Conservation (phyloP, 2,888 invertebrate species). For the Mylabris sibirica region DNA sequence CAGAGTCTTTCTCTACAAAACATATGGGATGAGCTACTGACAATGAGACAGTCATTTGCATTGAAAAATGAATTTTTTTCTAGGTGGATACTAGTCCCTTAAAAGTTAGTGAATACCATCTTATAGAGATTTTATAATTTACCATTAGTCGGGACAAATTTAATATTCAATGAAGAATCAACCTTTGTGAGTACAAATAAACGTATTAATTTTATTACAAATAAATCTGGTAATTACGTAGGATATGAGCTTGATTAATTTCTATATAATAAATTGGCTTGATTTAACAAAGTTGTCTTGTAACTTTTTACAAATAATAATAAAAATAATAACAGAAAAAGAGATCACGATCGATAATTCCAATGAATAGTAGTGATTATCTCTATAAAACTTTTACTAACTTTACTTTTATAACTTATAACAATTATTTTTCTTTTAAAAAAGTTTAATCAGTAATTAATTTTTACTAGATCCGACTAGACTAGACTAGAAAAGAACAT, state of each 20-base stretch:
- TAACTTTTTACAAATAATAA: neutral
- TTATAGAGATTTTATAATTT: no score
- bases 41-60: no score
- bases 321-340: neutral
- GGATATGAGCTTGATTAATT: neutral
- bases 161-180: no score
- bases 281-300: neutral
- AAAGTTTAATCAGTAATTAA: constrained; percentile 9
- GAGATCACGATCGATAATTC: constrained; percentile 2
- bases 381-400: neutral
- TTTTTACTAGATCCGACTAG: neutral
- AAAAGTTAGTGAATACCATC: no score
- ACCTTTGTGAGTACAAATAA: no score
- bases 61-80: no score
- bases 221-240: no score
- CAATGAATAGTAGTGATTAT: constrained; percentile 1
- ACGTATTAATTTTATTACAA: no score
- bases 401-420: neutral
- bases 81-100: no score
- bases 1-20: no score
- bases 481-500: neutral
- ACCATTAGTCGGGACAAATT: no score
- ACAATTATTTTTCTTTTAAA: neutral
- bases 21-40: no score
- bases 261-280: neutral